phyloP scores from a whole-genome alignment of 2,113 vertebrate species.

The Xenopus borealis region DNA sequence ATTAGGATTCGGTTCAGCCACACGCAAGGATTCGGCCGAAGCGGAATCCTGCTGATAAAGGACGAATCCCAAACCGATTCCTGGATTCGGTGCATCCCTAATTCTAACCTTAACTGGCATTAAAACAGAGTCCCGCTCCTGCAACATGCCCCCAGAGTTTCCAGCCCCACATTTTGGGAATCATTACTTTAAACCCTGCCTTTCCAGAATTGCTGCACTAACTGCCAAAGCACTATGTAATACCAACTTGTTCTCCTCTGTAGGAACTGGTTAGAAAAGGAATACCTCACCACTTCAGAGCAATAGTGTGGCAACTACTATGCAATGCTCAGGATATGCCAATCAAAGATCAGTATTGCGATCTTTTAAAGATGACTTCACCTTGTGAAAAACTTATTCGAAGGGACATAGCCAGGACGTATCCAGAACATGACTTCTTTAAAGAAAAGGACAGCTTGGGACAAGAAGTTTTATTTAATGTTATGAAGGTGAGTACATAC shows the following conservation, averaged over 20 bases:
- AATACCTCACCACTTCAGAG: constrained; percentile 96
- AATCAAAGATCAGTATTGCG: constrained; percentile 97
- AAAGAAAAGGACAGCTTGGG: constrained; percentile 97
- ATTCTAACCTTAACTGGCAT: too few species aligned
- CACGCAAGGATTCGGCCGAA: too few species aligned
- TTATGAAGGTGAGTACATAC: constrained; percentile 86
- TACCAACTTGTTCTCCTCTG: neutral
- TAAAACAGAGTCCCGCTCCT: too few species aligned
- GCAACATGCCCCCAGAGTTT: too few species aligned
- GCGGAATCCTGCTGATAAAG: too few species aligned
- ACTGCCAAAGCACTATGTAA: too few species aligned
- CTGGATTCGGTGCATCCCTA: too few species aligned
- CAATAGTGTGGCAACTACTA: constrained; percentile 95
- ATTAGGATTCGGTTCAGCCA: too few species aligned
- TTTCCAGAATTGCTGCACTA: too few species aligned
- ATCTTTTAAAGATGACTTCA: constrained; percentile 96
- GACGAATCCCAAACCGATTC: too few species aligned
- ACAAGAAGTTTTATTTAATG: constrained; percentile 98
- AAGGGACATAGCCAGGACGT: constrained; percentile 95
- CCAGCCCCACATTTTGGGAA: too few species aligned
- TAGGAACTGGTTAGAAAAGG: constrained; percentile 97
- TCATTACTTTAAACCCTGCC: too few species aligned
- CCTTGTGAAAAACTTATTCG: constrained; percentile 96
- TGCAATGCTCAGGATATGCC: constrained; percentile 93
- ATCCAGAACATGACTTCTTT: constrained; percentile 98